Evolutionary conservation across 2,113 vertebrate species (phyloP).

Genomic region (Tupaia chinensis): DNA sequence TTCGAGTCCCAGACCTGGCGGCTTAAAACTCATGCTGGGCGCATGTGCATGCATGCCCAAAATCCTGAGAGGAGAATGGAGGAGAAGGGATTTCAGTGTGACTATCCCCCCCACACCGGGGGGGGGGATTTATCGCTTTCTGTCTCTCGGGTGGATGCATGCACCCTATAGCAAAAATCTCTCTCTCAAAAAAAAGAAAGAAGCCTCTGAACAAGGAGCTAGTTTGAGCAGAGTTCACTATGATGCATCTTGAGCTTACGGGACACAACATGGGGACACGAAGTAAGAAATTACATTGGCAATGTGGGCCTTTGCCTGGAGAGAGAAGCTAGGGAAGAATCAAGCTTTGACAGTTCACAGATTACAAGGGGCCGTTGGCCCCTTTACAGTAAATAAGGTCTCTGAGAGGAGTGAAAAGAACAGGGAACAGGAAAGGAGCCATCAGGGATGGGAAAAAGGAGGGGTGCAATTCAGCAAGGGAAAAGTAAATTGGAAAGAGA

Average conservation of each 20-base stretch:
- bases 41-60: too few relatives aligned
- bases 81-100: too few relatives aligned
- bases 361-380: neutral
- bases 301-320: neutral
- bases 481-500: neutral
- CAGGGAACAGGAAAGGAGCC: neutral
- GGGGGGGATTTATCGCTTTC: too few relatives aligned
- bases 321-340: neutral
- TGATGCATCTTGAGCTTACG: slow-evolving; percentile 14
- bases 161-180: too few relatives aligned
- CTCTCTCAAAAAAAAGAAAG: too few relatives aligned
- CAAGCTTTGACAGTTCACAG: neutral
- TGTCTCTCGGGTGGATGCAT: too few relatives aligned
- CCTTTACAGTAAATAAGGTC: neutral
- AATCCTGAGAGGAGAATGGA: too few relatives aligned
- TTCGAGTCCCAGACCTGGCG: too few relatives aligned
- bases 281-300: neutral
- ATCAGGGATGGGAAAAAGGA: neutral
- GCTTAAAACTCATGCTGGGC: too few relatives aligned
- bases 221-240: neutral
- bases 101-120: too few relatives aligned
- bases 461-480: neutral
- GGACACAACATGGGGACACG: neutral
- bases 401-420: neutral
- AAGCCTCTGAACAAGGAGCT: neutral